A percentile compares a stretch with the other conserved stretches of the same genome.
phyloP scores from a whole-genome alignment of 2,888 invertebrate species.

The Onchidella celtica region DNA sequence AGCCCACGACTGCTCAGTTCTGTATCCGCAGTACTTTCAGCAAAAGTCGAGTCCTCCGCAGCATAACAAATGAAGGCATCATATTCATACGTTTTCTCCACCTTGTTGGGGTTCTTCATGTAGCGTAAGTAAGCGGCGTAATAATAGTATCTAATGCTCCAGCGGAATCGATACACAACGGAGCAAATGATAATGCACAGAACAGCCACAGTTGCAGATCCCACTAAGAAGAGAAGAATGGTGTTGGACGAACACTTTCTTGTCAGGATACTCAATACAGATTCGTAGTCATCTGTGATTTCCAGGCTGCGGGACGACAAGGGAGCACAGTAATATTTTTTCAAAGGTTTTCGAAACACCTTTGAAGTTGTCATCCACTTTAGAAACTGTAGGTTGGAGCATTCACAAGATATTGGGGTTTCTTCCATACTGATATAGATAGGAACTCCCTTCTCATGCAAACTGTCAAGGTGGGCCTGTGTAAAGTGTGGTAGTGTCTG shows the following conservation, averaged over 20 bases:
- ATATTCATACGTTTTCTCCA: slow-evolving; percentile 32
- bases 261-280: neutral
- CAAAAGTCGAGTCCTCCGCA: slow-evolving; percentile 40
- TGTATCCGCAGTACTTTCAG: neutral
- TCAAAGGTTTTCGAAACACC: neutral
- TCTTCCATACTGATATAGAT: slow-evolving; percentile 23
- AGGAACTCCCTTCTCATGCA: neutral
- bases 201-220: neutral
- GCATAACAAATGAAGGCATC: slow-evolving; percentile 51
- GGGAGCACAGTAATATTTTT: slow-evolving; percentile 6
- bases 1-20: slow-evolving; percentile 28
- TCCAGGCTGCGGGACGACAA: neutral
- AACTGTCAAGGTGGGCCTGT: slow-evolving; percentile 32
- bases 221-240: neutral
- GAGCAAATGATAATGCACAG: neutral
- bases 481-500: neutral
- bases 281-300: neutral
- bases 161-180: slow-evolving; percentile 26
- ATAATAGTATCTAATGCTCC: slow-evolving; percentile 33
- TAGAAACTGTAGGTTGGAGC: slow-evolving; percentile 42
- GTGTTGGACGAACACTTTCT: neutral
- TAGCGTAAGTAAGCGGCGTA: slow-evolving; percentile 7
- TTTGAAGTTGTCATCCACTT: slow-evolving; percentile 36
- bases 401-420: slow-evolving; percentile 41
- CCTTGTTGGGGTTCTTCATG: neutral